A percentile compares a stretch with the other conserved stretches of the same genome.
Conservation (phyloP, 2,888 invertebrate species). For the Actias luna region DNA sequence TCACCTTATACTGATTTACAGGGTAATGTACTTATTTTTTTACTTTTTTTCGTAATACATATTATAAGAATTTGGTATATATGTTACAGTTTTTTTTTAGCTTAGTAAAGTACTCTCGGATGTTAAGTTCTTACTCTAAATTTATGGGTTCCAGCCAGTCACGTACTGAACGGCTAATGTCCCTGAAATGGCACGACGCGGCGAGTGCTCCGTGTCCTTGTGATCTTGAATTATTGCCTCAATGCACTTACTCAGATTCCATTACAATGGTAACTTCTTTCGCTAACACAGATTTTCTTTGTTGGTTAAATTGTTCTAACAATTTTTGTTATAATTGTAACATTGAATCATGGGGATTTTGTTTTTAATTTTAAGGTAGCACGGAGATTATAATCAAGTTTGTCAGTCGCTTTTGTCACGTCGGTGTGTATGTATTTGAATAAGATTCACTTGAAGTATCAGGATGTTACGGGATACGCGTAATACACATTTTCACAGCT, state of each 20-base stretch:
- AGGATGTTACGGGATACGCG: too few species aligned
- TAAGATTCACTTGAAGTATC: too few species aligned
- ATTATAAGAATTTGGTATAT: neutral
- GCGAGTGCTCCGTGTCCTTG: constrained; percentile 30
- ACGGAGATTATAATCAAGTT: too few species aligned
- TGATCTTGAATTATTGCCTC: constrained; percentile 53
- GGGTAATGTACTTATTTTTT: too few species aligned
- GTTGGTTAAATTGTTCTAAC: neutral
- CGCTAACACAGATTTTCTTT: neutral
- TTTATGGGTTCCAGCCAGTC: constrained; percentile 39
- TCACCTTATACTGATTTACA: too few species aligned
- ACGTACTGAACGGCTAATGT: constrained; percentile 44
- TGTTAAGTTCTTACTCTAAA: constrained; percentile 28
- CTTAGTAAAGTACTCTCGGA: constrained; percentile 22
- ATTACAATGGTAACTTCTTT: neutral
- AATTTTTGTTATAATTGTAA: constrained; percentile 17
- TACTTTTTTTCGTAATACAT: too few species aligned
- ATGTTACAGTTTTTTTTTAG: neutral
- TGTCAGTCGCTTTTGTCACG: too few species aligned
- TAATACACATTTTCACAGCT: too few species aligned
- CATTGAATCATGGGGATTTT: constrained; percentile 15
- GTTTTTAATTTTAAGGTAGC: too few species aligned
- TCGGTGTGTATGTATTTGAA: too few species aligned
- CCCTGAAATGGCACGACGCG: constrained; percentile 31
- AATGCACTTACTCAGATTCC: constrained; percentile 42